Percentiles rank a stretch among this genome's conserved stretches.
phyloP scores from a whole-genome alignment of 2,888 invertebrate species.

The Orthonychiurus folsomi region DNA sequence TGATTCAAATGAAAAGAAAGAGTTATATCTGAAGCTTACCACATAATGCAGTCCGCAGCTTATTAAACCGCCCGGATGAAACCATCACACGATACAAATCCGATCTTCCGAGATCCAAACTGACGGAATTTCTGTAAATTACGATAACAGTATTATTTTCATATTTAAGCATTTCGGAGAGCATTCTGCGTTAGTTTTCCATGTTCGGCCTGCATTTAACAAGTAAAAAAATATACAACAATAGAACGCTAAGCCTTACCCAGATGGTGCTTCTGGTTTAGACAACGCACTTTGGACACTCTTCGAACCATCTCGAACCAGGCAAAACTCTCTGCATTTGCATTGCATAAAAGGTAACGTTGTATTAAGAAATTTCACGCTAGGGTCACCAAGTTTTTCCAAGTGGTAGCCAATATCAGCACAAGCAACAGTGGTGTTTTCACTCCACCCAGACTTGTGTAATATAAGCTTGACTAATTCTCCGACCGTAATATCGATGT shows the following conservation, averaged over 20 bases:
- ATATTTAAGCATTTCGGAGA: not conserved
- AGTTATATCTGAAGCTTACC: slow-evolving; percentile 22
- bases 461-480: slow-evolving; percentile 29
- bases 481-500: slow-evolving; percentile 24
- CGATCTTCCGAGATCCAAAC: slow-evolving; percentile 26
- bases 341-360: slow-evolving; percentile 23
- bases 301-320: slow-evolving; percentile 39
- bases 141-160: slow-evolving; percentile 12
- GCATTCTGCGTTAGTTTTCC: not conserved
- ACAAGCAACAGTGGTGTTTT: slow-evolving; percentile 9
- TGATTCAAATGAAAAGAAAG: not conserved
- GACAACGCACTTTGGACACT: slow-evolving; percentile 31
- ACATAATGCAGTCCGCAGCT: slow-evolving; percentile 35
- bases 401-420: slow-evolving; percentile 31
- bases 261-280: slow-evolving; percentile 17
- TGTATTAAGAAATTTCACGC: slow-evolving; percentile 26
- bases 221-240: not conserved
- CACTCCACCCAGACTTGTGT: slow-evolving; percentile 33
- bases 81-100: slow-evolving; percentile 36
- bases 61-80: slow-evolving; percentile 37
- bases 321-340: slow-evolving; percentile 38
- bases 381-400: slow-evolving; percentile 35
- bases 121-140: slow-evolving; percentile 17
- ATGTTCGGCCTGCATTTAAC: no score
- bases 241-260: slow-evolving; percentile 19